Percentiles rank a stretch among this genome's conserved stretches.
These are phyloP conservation scores for Acanthopleura granulata DNA, from an alignment of 2,888 invertebrate genomes.

Conservation along the genomic window DNA sequence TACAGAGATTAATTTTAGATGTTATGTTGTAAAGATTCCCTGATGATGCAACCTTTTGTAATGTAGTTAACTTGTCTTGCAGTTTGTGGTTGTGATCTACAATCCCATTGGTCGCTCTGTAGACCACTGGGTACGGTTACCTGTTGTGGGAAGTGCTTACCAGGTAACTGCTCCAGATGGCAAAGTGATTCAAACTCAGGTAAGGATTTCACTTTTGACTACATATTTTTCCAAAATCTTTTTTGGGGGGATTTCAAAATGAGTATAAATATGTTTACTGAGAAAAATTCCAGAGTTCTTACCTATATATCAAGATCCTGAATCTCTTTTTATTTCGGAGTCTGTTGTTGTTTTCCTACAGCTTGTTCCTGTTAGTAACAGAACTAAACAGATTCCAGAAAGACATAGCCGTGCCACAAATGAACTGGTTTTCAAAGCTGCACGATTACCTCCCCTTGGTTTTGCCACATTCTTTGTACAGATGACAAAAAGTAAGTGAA, in stretches of 20 bases:
- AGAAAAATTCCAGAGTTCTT: too few relatives aligned
- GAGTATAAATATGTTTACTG: too few relatives aligned
- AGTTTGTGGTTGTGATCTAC: constrained; percentile 83
- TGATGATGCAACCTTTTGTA: neutral
- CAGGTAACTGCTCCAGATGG: constrained; percentile 76
- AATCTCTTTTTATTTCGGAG: neutral
- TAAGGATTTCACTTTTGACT: neutral
- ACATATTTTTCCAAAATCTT: too few relatives aligned
- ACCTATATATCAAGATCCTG: too few relatives aligned
- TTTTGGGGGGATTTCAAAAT: too few relatives aligned
- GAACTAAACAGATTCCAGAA: constrained; percentile 55
- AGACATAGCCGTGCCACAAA: constrained; percentile 48
- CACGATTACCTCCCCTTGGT: constrained; percentile 61
- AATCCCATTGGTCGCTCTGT: constrained; percentile 82
- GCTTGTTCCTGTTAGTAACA: constrained; percentile 45
- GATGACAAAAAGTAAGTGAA: neutral
- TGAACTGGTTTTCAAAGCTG: constrained; percentile 56
- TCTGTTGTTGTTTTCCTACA: constrained; percentile 28
- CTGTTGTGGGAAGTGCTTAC: constrained; percentile 72
- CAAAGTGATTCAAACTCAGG: constrained; percentile 25
- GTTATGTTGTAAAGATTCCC: too few relatives aligned
- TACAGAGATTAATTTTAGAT: too few relatives aligned
- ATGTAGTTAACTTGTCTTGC: constrained; percentile 27
- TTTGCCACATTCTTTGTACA: constrained; percentile 62
- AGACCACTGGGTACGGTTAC: constrained; percentile 72